Evolutionary conservation across 2,113 vertebrate species (phyloP), one percentile per base, ranked within the genome.

Genomic region (Probosciger aterrimus): DNA sequence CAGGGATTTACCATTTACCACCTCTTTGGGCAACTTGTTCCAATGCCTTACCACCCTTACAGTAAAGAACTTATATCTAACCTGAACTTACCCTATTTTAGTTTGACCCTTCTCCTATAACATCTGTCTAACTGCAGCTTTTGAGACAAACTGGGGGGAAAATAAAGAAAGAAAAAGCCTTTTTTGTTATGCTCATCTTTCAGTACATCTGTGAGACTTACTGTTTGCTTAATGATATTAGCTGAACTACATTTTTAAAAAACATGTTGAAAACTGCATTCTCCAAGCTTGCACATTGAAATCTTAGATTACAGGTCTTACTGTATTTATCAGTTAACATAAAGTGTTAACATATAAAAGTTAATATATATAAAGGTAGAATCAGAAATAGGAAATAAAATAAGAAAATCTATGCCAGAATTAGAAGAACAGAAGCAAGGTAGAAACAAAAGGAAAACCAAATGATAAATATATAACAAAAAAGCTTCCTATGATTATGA

Each of bases 151-250:
- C 12, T 18, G 23, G 10, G 14, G 23, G 7, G 13, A 19, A 46
- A 3, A 6, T 8, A 35, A 50, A n/a, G 12, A 57, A 19, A 23
- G 30, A 35, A 18, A 30, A 7, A 3, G 0, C 5, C 12, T 49
- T 28, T 83, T 62, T 75, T 8, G 68, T 71, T 49, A 31, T 27
- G 11, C 14, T 33, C 44, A 33, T 43, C 7, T 73, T 71, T 53
- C 24, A 49, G 6, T 44, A 11, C 25, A 65, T 10, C 27, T 84
- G 11, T 57, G 44, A 41, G 46, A 53, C 5, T n/a, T 47, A 50
- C 55, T 9, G 9, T 50, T 27, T 44, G 11, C 12, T 65, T 74
- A 79, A 67, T 19, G 13, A 47, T 39, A 35, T 11, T 79, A 55
- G 43, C 5, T 50, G n/a, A 77, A 64, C 8, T 50, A 18, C 4